A percentile compares a stretch with the other conserved stretches of the same genome.
phyloP scores from a whole-genome alignment of 2,888 invertebrate species.

The Lasioglossum vierecki region DNA sequence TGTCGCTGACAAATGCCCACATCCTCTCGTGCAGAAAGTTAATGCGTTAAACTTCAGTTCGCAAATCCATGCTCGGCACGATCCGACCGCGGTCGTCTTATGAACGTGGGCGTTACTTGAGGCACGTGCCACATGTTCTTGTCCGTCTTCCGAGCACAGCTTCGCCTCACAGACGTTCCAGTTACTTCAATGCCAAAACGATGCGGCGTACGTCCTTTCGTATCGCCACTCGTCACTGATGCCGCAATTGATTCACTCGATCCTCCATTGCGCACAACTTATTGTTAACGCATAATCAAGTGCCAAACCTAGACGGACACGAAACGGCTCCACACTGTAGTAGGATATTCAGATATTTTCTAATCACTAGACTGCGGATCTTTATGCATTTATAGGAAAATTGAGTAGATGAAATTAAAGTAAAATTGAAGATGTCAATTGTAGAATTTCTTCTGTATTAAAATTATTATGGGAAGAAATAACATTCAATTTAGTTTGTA shows the following conservation, averaged over 20 bases:
- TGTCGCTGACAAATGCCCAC: constrained; percentile 73
- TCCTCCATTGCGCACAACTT: not conserved
- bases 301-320: not conserved
- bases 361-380: not conserved
- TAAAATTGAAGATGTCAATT: no score
- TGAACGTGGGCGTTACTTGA: constrained; percentile 77
- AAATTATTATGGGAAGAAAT: no score
- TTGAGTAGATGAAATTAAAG: no score
- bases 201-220: constrained; percentile 27
- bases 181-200: constrained; percentile 55
- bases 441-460: no score
- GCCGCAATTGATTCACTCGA: constrained; percentile 31
- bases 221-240: constrained; percentile 12
- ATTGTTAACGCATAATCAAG: not conserved
- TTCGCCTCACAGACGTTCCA: constrained; percentile 52
- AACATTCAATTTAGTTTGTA: no score
- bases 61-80: constrained; percentile 80
- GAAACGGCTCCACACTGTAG: not conserved
- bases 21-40: constrained; percentile 76
- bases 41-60: constrained; percentile 79
- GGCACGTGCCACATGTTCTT: constrained; percentile 74
- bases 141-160: constrained; percentile 51
- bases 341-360: not conserved
- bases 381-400: no score
- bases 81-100: constrained; percentile 64